These are phyloP conservation scores for Anthoptus insignis DNA, from an alignment of 2,888 invertebrate genomes.

Conservation along the genomic window DNA sequence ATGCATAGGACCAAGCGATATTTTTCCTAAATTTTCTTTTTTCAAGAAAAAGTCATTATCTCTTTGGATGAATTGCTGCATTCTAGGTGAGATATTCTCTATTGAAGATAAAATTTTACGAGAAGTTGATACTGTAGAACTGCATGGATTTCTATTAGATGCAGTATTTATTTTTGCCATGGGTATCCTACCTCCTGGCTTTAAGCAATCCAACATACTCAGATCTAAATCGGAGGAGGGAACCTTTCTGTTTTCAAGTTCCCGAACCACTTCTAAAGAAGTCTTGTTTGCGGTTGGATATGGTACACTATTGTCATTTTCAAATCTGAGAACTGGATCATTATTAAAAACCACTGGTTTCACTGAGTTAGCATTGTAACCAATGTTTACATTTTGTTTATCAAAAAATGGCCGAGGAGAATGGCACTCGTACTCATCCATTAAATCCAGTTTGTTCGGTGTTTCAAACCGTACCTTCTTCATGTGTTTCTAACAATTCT, in stretches of 20 bases:
- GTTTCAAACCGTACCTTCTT: slow-evolving; percentile 80
- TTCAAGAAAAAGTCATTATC: slow-evolving; percentile 73
- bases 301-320: slow-evolving; percentile 70
- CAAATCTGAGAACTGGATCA: slow-evolving; percentile 72
- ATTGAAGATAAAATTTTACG: slow-evolving; percentile 53
- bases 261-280: slow-evolving; percentile 46
- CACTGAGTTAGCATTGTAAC: slow-evolving; percentile 56
- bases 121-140: slow-evolving; percentile 7
- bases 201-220: slow-evolving; percentile 71
- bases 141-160: not conserved
- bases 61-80: slow-evolving; percentile 58
- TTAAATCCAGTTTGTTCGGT: slow-evolving; percentile 53
- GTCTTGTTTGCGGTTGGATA: slow-evolving; percentile 70
- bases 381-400: slow-evolving; percentile 53
- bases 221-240: slow-evolving; percentile 76
- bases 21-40: slow-evolving; percentile 62
- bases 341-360: slow-evolving; percentile 61
- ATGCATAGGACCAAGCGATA: slow-evolving; percentile 55
- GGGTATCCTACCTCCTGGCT: slow-evolving; percentile 51
- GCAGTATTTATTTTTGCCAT: slow-evolving; percentile 3
- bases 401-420: slow-evolving; percentile 75
- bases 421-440: slow-evolving; percentile 75
- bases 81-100: slow-evolving; percentile 52
- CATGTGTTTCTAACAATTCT: slow-evolving; percentile 54
- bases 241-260: slow-evolving; percentile 54